Evolutionary conservation across 2,113 vertebrate species (phyloP), one percentile per base, ranked within the genome.

Genomic region (Puntigrus tetrazona): DNA sequence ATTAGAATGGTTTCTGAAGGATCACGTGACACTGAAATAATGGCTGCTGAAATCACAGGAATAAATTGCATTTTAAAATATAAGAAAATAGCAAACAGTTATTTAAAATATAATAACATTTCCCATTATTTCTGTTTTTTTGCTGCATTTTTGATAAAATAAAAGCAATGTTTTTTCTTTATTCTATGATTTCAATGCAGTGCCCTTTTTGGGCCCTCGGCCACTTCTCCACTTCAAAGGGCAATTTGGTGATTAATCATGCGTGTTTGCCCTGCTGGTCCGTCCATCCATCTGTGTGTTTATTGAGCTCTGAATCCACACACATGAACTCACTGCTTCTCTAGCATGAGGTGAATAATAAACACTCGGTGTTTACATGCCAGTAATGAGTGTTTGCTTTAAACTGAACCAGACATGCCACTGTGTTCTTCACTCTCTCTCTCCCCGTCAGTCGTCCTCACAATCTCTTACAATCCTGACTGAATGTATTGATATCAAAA

Each of bases 391-490:
- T 79, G 43, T n/a, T 75, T 57, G n/a, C 67, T 55, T 63, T 73
- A 84, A 86, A 82, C 34, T 18, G 34, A 81, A 84, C 76, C 82
- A 86, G 59, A 88, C 69, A 83, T 72, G 81, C 76, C 52, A 86
- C 75, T 81, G 76, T 82, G 31, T 25, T 78, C 31, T 43, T 63
- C 38, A 50, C 31, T 25, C 59, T 45, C 27, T 78, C 34, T 29
- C 6, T 18, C 36, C 52, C 22, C 7, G 52, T 27, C 13, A 41
- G 7, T 34, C 34, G 1, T 78, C 25, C 47, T 50, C 74, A 13
- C 14, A 16, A 27, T 74, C n/a, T 63, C 14, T 63, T 18, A 47
- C 52, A 38, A 10, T 84, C 5, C 20, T 13, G 31, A 36, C 29
- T 16, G 22, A 25, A 78, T 59, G 25, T 16, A 25, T 0, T 6